Evolutionary conservation across 2,797 vertebrate genomes (phyloP).

Genomic region (Eulemur albifrons): DNA sequence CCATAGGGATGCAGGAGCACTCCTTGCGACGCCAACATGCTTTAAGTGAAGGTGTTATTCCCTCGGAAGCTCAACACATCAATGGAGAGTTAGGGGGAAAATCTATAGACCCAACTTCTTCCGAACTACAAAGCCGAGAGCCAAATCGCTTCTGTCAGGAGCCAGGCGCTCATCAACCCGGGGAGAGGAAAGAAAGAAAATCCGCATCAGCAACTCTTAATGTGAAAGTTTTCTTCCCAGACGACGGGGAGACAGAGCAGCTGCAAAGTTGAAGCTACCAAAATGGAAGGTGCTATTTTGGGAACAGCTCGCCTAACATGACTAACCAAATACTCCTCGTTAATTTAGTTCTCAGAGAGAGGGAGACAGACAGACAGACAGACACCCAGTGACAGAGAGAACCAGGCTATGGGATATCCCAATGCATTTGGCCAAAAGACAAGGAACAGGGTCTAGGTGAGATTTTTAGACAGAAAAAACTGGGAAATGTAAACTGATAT

Average conservation of each 20-base stretch:
- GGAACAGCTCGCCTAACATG: slow-evolving; percentile 84
- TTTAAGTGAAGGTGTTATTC: slow-evolving; percentile 80
- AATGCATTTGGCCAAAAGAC: neutral
- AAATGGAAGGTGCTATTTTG: slow-evolving; percentile 86
- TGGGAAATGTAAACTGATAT: neutral
- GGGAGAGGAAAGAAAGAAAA: slow-evolving; percentile 82
- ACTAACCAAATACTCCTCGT: slow-evolving; percentile 81
- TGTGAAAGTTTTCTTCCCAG: slow-evolving; percentile 84
- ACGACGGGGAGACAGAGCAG: slow-evolving; percentile 84
- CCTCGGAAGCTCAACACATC: slow-evolving; percentile 83
- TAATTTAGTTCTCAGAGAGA: slow-evolving; percentile 80
- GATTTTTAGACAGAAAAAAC: neutral
- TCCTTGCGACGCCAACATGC: slow-evolving; percentile 85
- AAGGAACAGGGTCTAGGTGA: neutral
- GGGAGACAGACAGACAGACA: slow-evolving; percentile 47
- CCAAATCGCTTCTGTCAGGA: slow-evolving; percentile 84
- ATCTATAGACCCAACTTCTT: slow-evolving; percentile 85
- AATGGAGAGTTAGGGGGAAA: slow-evolving; percentile 81
- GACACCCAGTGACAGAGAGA: neutral
- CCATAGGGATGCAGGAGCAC: slow-evolving; percentile 84
- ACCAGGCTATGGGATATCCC: neutral
- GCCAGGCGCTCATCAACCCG: slow-evolving; percentile 81
- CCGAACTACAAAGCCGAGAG: slow-evolving; percentile 84
- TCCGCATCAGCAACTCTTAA: slow-evolving; percentile 84
- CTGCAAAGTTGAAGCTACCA: slow-evolving; percentile 83